A percentile compares a stretch with the other conserved stretches of the same genome.
These are phyloP conservation scores for Aldabrachelys gigantea DNA, from an alignment of 2,113 vertebrate species.

Conservation along the genomic window DNA sequence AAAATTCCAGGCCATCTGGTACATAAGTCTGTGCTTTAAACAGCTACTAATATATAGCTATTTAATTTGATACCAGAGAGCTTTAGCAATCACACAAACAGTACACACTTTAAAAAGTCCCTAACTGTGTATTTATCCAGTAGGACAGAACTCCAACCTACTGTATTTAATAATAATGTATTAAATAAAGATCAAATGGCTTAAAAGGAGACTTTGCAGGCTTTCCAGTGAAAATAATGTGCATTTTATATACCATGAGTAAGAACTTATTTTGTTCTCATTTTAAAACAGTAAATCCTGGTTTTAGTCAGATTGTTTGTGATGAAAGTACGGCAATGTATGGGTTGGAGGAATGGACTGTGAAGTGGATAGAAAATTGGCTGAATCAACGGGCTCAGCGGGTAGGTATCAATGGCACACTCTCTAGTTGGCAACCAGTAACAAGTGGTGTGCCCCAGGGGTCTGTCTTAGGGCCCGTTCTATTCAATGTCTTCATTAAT, in stretches of 20 bases:
- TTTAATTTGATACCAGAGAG: not conserved
- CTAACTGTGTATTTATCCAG: not conserved
- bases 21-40: not conserved
- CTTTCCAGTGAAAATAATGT: not conserved
- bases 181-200: not conserved
- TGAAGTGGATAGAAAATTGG: no score
- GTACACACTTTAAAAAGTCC: not conserved
- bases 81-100: not conserved
- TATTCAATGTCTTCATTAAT: no score
- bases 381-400: no score
- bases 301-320: not conserved
- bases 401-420: no score
- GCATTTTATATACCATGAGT: not conserved
- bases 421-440: no score
- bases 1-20: not conserved
- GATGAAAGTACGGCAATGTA: not conserved
- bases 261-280: not conserved
- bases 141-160: not conserved
- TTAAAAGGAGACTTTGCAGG: not conserved
- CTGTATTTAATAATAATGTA: not conserved
- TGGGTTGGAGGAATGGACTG: no score
- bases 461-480: no score
- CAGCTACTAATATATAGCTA: not conserved
- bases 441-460: no score
- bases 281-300: not conserved